Evolutionary conservation across 2,797 vertebrate genomes (phyloP), one percentile per base, ranked within the genome.

Genomic region (Sebastes alutus): DNA sequence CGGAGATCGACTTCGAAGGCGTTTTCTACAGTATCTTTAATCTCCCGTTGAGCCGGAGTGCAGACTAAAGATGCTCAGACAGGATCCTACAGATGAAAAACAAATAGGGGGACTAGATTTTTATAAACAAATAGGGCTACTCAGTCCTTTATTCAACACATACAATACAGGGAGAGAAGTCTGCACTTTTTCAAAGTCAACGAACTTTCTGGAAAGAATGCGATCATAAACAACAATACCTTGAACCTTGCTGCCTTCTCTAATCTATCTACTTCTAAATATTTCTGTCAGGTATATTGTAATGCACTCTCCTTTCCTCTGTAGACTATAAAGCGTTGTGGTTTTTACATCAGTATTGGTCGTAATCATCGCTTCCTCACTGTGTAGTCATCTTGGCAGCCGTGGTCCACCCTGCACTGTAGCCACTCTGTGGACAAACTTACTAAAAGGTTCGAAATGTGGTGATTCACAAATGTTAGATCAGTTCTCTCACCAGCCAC

Each of bases 391-490:
- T 63, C 69, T 65, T 69, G 69, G 77, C 69, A 77, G 65, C 77
- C 5, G 3, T 54, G 33, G 56, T 20, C 38, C 29, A 16, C 2
- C 3, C 54, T 46, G 73, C 33, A 6, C 38, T 7, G 4, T 2
- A 4, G 23, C 23, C 23, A 25, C 23, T 42, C 4, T 77, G 78
- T 88, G 68, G 56, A 79, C 78, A 72, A 78, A 88, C 68, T 72
- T 81, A 23, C 12, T 58, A 46, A 84, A 77, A 33, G 52, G 2
- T 33, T 69, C 25, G 16, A 20, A 72, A 73, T 67, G 54, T 62
- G n/a, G 9, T 60, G 54, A 5, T 56, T 88, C 61, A 69, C 74
- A 83, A 82, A 86, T 11, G 75, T 75, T 76, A 74, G 27, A 84
- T 85, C 75, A 60, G 61, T 54, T 74, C 20, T 58, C 25, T 64